Evolutionary conservation across 2,888 invertebrate species (phyloP), one percentile per base, ranked within the genome.

Genomic region (Xestobium rufovillosum): DNA sequence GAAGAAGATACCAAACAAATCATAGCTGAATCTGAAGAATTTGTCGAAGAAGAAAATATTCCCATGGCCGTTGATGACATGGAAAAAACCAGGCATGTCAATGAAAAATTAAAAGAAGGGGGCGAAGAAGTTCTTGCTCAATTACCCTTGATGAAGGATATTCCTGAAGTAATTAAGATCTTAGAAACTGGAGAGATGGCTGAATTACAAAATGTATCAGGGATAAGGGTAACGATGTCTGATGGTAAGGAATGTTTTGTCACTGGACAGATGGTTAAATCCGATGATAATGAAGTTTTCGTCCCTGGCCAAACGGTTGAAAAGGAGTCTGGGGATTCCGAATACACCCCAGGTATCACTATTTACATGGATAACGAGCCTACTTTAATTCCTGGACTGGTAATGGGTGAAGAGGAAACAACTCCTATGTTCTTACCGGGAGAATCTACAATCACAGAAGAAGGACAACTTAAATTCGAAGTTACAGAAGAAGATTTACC

Each of bases 341-440:
- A 79, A 44, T 84, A 84, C 53, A 80, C 83, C n/a, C 83, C 84
- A 1, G 83, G 84, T 8, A 82, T 83, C 61, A 81, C 83, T 39
- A 78, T 83, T 34, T 77, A 80, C 60, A 80, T 82, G 2, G 79
- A 80, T 57, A 76, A 76, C 16, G 83, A 83, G 1, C 82, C 83
- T 1, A 81, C 80, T 1, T 81, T 85, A 50, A 82, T 84, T 49
- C 83, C 84, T 0, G 85, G 84, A 15, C 80, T 84, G 63, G 80
- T 85, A 4, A 83, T 84, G 58, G 61, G 60, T 9, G 73, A 74
- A 50, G 70, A 75, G 13, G 63, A 59, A 11, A 65, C 65, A 4
- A 43, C 50, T 3, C 52, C 61, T 1, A 59, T 63, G 52, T 62
- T 63, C 42, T 47, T 63, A 25, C 62, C 62, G 11, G 63, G 63